phyloP scores from a whole-genome alignment of 1,140 invertebrate species.

The Caenorhabditis tropicalis region DNA sequence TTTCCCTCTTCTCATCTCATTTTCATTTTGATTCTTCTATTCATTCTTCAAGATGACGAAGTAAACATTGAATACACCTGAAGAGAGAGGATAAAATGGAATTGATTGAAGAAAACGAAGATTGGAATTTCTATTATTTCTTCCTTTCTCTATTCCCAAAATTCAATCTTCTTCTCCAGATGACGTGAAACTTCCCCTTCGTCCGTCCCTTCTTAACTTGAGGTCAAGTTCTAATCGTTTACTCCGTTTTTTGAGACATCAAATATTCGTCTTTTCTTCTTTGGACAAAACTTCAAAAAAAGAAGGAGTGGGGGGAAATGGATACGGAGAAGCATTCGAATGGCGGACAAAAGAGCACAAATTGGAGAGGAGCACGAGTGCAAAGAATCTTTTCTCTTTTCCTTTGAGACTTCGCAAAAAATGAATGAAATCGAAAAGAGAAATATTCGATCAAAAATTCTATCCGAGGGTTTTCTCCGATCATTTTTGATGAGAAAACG shows the following conservation, averaged over 20 bases:
- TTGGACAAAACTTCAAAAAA: neutral
- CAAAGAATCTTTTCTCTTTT: slow-evolving; percentile 21
- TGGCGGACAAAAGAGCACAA: slow-evolving; percentile 21
- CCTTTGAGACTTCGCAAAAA: neutral
- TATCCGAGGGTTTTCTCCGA: neutral
- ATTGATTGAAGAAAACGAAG: slow-evolving; percentile 17
- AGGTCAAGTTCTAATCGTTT: slow-evolving; percentile 1
- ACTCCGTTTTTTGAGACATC: neutral
- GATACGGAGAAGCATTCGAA: slow-evolving; percentile 25
- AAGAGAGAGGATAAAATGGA: neutral
- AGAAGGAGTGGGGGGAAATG: neutral
- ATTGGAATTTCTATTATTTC: neutral
- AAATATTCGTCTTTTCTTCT: neutral
- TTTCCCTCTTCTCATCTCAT: neutral
- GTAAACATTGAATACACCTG: neutral
- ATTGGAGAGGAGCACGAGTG: slow-evolving; percentile 6
- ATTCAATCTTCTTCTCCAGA: neutral
- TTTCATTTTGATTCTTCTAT: neutral
- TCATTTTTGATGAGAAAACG: neutral
- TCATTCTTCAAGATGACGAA: neutral
- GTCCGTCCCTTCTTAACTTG: neutral
- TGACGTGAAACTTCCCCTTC: slow-evolving; percentile 4
- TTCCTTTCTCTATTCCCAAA: neutral
- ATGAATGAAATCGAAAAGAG: neutral
- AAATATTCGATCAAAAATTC: neutral